Evolutionary conservation across 2,113 vertebrate genomes (phyloP).

Genomic region (western clawed frog (Xenopus tropicalis)): UCB_Xtro_10.0 CM004448.2:113031501-113032000

Average conservation of each 20-base stretch:
- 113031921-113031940: too few species aligned
- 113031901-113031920: too few species aligned
- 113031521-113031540: constrained; percentile 10
- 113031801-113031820: background rate
- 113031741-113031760: background rate
- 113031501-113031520: constrained; percentile 4
- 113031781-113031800: background rate
- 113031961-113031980: too few species aligned
- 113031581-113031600: constrained; percentile 10
- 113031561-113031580: constrained; percentile 40
- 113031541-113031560: constrained; percentile 30
- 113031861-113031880: too few species aligned
- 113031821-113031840: background rate
- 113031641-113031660: constrained; percentile 18
- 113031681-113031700: constrained; percentile 23
- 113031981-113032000: too few species aligned
- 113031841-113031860: too few species aligned
- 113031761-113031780: background rate
- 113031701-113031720: background rate
- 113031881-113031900: too few species aligned
- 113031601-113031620: constrained; percentile 38
- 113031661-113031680: constrained; percentile 40
- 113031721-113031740: background rate
- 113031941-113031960: too few species aligned
- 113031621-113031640: constrained; percentile 35